Percentiles rank a stretch among this genome's conserved stretches.
These are phyloP conservation scores for Plagodis dolabraria DNA, from an alignment of 2,888 invertebrate genomes.

Conservation along the genomic window DNA sequence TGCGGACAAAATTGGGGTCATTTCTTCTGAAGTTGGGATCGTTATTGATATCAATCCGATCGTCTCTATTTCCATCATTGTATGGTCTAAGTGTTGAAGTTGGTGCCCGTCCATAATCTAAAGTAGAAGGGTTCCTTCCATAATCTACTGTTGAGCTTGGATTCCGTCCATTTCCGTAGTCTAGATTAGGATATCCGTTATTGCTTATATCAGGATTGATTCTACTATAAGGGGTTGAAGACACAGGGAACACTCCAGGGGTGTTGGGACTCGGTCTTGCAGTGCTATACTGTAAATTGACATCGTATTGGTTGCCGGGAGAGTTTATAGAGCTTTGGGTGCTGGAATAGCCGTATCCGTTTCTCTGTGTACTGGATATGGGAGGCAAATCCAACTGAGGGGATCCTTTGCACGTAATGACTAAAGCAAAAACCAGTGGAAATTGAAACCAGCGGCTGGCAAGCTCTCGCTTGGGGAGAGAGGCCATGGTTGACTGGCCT, in stretches of 20 bases:
- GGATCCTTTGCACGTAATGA: constrained; percentile 46
- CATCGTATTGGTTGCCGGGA: constrained; percentile 72
- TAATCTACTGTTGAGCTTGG: constrained; percentile 66
- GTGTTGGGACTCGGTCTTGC: constrained; percentile 58
- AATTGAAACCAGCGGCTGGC: constrained; percentile 35
- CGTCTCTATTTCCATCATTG: constrained; percentile 69
- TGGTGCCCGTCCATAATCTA: constrained; percentile 60
- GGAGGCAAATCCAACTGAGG: constrained; percentile 86
- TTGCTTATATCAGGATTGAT: constrained; percentile 79
- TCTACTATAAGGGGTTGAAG: constrained; percentile 66
- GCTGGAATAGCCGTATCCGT: constrained; percentile 68
- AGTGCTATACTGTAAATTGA: constrained; percentile 68
- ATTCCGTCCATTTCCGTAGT: constrained; percentile 61
- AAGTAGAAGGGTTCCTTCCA: constrained; percentile 62
- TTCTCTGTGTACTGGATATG: constrained; percentile 64
- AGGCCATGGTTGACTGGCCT: constrained; percentile 68
- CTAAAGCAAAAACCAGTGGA: constrained; percentile 53
- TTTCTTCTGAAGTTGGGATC: constrained; percentile 76
- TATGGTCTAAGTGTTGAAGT: constrained; percentile 64
- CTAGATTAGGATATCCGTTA: constrained; percentile 72
- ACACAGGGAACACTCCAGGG: constrained; percentile 64
- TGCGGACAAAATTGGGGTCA: constrained; percentile 81
- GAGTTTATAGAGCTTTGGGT: constrained; percentile 68
- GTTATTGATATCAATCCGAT: constrained; percentile 75
- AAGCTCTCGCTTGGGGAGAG: constrained; percentile 10